These are phyloP conservation scores for Echinometra lucunter DNA, from an alignment of 53 echinoderm and acorn worm species.

Conservation along the genomic window DNA sequence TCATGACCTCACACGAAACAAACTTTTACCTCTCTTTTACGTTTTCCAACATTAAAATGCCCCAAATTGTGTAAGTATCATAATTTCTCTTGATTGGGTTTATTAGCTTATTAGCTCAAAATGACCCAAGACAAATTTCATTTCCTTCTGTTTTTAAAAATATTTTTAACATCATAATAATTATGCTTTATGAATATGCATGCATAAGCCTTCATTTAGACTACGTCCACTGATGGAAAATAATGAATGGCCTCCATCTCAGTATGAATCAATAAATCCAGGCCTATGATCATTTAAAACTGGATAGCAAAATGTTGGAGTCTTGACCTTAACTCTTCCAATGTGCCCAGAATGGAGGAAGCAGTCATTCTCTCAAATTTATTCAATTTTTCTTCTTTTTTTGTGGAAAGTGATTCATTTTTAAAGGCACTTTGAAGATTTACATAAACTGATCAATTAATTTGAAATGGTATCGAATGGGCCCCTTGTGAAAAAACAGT, in stretches of 20 bases:
- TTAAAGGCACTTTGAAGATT: too few relatives aligned
- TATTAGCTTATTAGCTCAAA: not conserved
- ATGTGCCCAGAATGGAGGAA: not conserved
- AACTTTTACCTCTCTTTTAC: not conserved
- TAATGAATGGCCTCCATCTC: not conserved
- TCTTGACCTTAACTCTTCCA: not conserved
- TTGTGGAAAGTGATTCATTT: too few relatives aligned
- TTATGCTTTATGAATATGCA: not conserved
- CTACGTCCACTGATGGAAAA: not conserved
- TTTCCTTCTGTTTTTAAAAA: not conserved
- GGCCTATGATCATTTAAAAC: slow-evolving; percentile 8
- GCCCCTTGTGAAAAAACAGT: too few relatives aligned
- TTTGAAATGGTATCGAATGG: too few relatives aligned
- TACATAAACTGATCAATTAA: too few relatives aligned
- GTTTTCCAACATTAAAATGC: not conserved
- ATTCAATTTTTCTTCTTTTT: too few relatives aligned
- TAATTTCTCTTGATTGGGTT: not conserved
- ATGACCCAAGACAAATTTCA: not conserved
- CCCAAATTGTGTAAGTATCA: not conserved
- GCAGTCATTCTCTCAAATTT: not conserved
- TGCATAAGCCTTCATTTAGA: not conserved
- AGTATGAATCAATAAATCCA: slow-evolving; percentile 21
- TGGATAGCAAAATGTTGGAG: not conserved
- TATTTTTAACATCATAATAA: not conserved
- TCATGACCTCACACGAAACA: slow-evolving; percentile 13